A percentile compares a stretch with the other conserved stretches of the same genome.
These are phyloP conservation scores for Linepithema humile DNA, from an alignment of 1,140 invertebrate species.

Conservation along the genomic window DNA sequence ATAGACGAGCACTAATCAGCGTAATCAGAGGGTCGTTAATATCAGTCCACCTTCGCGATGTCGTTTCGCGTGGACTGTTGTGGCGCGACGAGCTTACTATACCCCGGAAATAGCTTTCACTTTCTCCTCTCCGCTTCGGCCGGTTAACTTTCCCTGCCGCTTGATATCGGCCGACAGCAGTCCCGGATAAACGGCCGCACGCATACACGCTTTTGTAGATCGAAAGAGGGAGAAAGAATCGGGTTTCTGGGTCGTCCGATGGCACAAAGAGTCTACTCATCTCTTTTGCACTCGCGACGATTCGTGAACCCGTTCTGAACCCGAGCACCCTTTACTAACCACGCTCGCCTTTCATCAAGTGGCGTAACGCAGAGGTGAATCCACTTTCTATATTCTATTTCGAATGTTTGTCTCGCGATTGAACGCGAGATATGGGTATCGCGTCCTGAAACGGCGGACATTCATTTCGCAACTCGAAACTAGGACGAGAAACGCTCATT, in stretches of 20 bases:
- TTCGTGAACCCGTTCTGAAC: constrained; percentile 51
- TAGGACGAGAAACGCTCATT: neutral
- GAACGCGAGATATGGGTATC: neutral
- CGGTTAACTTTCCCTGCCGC: constrained; percentile 74
- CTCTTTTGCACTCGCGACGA: constrained; percentile 21
- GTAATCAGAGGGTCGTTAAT: constrained; percentile 69
- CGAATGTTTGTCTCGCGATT: neutral
- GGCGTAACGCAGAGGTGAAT: neutral
- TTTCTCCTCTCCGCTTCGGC: constrained; percentile 75
- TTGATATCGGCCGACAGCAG: constrained; percentile 46
- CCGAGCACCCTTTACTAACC: neutral
- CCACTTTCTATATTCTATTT: constrained; percentile 27
- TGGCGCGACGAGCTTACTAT: constrained; percentile 50
- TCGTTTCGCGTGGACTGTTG: constrained; percentile 59
- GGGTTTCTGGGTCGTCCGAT: constrained; percentile 76
- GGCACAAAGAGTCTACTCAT: constrained; percentile 68
- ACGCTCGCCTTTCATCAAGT: neutral
- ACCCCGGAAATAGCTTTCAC: constrained; percentile 83
- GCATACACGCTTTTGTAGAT: constrained; percentile 43
- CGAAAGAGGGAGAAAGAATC: constrained; percentile 48
- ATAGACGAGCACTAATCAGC: constrained; percentile 5
- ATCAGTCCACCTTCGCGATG: constrained; percentile 70
- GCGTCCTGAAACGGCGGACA: neutral
- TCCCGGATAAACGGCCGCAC: constrained; percentile 28
- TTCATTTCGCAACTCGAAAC: neutral